Conservation (phyloP, 2,797 vertebrate genomes). For the Cygnus olor region DNA sequence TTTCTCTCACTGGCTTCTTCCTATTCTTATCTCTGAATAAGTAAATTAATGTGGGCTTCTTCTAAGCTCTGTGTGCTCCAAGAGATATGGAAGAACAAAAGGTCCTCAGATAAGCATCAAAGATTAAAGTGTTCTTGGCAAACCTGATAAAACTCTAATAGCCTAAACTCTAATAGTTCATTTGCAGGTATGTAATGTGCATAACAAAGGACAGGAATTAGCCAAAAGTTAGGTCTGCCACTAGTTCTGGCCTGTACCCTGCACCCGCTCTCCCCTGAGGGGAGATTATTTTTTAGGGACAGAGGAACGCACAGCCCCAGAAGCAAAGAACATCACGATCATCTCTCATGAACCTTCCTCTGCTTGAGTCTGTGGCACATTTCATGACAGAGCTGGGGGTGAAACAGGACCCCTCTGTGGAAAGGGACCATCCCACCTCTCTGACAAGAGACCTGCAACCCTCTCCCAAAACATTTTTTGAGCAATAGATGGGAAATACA, state of each 20-base stretch:
- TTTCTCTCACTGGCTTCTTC: not conserved
- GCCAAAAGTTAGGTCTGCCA: not conserved
- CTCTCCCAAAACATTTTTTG: not conserved
- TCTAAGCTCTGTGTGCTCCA: not conserved
- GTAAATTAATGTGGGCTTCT: not conserved
- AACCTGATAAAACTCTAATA: not conserved
- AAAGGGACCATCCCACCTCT: not conserved
- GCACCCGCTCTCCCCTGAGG: not conserved
- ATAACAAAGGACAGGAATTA: not conserved
- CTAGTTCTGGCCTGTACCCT: not conserved
- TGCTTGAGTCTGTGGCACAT: not conserved
- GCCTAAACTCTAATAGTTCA: not conserved
- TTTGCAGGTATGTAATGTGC: not conserved
- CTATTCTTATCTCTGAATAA: not conserved
- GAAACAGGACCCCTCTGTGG: not conserved
- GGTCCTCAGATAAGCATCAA: not conserved
- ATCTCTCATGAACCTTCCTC: not conserved
- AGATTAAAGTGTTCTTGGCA: not conserved
- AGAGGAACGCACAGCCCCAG: not conserved
- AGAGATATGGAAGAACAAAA: not conserved
- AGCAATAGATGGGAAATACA: not conserved
- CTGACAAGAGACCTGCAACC: fast-evolving
- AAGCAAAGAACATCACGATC: not conserved
- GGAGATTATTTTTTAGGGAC: not conserved
- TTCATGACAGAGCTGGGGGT: not conserved